A percentile compares a stretch with the other conserved stretches of the same genome.
Evolutionary conservation across 2,888 invertebrate genomes (phyloP).

Genomic region (Drosophila atripex): DNA sequence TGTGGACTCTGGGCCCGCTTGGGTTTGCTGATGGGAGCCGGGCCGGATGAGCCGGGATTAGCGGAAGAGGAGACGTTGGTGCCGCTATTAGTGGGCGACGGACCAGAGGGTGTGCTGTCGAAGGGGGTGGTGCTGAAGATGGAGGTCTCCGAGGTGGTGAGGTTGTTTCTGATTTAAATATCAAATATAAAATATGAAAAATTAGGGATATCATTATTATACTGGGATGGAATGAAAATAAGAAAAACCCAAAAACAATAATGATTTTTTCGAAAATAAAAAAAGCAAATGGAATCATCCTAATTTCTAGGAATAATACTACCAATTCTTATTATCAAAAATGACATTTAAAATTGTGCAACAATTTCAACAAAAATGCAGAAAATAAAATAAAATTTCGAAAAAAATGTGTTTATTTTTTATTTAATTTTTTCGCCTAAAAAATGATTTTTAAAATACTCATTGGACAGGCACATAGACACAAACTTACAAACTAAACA

Average conservation of each 20-base stretch:
- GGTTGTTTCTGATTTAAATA: too few species aligned
- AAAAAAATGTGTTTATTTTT: background rate
- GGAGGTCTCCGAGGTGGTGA: slow-evolving; percentile 82
- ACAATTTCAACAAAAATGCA: background rate
- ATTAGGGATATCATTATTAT: background rate
- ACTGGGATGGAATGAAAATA: background rate
- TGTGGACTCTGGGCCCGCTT: slow-evolving; percentile 60
- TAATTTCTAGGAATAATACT: too few species aligned
- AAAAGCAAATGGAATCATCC: too few species aligned
- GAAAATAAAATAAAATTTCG: background rate
- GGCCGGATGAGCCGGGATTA: slow-evolving; percentile 10
- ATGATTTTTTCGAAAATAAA: too few species aligned
- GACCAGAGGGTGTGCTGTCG: slow-evolving; percentile 52
- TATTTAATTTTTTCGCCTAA: background rate
- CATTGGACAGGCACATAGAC: slow-evolving; percentile 29
- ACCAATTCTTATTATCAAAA: too few species aligned
- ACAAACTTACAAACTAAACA: slow-evolving; percentile 14
- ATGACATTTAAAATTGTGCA: too few species aligned
- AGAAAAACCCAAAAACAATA: too few species aligned
- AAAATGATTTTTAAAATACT: slow-evolving; percentile 14
- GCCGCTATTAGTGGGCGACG: slow-evolving; percentile 58
- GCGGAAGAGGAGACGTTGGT: slow-evolving; percentile 29
- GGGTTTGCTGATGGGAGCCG: slow-evolving; percentile 80
- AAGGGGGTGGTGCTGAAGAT: slow-evolving; percentile 82
- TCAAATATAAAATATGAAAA: too few species aligned